Evolutionary conservation across 2,113 vertebrate genomes (phyloP).

Genomic region (Ageneiosus marmoratus): DNA sequence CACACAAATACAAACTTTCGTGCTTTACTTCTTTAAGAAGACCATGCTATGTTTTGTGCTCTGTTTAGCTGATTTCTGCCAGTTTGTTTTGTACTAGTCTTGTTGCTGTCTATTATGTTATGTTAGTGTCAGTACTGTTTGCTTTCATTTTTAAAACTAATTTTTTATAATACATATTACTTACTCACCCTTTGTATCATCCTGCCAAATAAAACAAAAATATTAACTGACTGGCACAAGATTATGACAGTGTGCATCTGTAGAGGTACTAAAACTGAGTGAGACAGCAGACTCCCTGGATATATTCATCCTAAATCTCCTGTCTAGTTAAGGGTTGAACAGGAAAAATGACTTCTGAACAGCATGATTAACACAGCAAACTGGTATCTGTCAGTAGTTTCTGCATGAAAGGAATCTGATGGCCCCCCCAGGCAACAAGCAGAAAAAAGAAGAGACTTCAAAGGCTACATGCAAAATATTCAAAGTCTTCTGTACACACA

Average conservation of each 20-base stretch:
- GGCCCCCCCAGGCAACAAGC: conserved; percentile 2
- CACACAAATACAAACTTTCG: too few relatives aligned
- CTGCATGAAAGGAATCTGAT: neutral
- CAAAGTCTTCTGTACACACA: conserved; percentile 30
- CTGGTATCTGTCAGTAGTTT: conserved; percentile 6
- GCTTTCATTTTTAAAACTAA: neutral
- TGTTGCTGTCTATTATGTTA: neutral
- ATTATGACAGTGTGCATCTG: neutral
- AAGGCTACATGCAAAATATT: conserved; percentile 20
- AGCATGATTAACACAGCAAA: conserved; percentile 29
- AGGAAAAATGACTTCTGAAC: neutral
- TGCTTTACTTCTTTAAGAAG: neutral
- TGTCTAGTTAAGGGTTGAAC: neutral
- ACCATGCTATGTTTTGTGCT: neutral
- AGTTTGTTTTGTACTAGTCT: neutral
- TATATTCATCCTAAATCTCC: neutral
- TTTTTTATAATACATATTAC: neutral
- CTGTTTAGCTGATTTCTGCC: neutral
- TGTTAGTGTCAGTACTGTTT: neutral
- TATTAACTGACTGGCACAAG: neutral
- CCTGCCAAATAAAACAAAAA: neutral
- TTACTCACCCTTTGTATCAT: neutral
- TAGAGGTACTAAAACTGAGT: neutral
- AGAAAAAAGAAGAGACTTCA: conserved; percentile 37
- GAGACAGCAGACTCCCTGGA: neutral